phyloP scores from a whole-genome alignment of 2,113 vertebrate genomes.

The Bucco capensis region DNA sequence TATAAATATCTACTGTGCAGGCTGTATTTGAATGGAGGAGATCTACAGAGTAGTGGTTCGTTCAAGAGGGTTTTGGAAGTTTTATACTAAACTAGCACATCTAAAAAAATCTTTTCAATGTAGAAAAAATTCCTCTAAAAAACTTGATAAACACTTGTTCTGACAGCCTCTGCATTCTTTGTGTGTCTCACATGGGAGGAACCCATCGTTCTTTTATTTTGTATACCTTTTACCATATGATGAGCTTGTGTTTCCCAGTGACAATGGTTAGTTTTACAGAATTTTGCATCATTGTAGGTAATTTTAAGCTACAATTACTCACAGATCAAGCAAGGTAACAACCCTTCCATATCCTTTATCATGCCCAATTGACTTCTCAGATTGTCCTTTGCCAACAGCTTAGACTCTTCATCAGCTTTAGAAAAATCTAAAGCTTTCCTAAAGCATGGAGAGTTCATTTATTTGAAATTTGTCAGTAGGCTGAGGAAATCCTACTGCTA shows the following conservation, averaged over 20 bases:
- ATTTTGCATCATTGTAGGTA: neutral
- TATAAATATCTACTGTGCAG: neutral
- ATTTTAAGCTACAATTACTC: neutral
- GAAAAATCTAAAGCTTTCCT: neutral
- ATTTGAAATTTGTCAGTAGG: neutral
- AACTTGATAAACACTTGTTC: rapidly evolving
- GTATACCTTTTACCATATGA: neutral
- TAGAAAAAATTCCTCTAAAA: neutral
- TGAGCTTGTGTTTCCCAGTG: neutral
- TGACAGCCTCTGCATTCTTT: neutral
- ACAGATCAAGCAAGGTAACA: neutral
- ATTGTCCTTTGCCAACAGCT: neutral
- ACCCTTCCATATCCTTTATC: neutral
- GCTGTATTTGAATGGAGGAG: neutral
- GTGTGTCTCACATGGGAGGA: neutral
- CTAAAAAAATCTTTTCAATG: neutral
- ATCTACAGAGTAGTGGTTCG: rapidly evolving
- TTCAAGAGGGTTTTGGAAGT: neutral
- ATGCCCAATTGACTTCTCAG: neutral
- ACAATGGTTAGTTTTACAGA: neutral
- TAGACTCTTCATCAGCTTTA: neutral
- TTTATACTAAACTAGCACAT: neutral
- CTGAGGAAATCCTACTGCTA: neutral
- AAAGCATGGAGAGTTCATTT: neutral
- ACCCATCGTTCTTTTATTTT: neutral